Evolutionary conservation across 2,797 vertebrate species (phyloP), one percentile per base, ranked within the genome.

Genomic region (Chelmon rostratus): DNA sequence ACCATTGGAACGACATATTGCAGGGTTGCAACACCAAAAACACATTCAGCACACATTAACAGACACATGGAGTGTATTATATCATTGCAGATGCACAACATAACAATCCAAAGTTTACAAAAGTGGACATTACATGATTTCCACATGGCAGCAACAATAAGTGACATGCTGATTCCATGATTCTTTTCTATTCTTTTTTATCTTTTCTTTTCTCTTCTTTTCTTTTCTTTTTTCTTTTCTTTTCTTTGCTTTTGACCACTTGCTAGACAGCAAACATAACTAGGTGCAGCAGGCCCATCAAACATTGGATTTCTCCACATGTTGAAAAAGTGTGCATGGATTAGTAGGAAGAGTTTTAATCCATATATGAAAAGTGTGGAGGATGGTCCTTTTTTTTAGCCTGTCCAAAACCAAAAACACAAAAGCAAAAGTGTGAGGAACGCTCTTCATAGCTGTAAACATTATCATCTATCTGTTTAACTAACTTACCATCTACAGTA

Each of bases 21-120:
- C 63, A 68, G 18, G 8, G 3, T 44, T 11, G 8, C 62, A 68
- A 80, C 23, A 54, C 6, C 11, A 11, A 73, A 47, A 47, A 66
- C 44, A 35, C 31, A 38, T 2, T 40, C 6, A 23, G n/a, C 10
- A 56, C 35, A 72, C 15, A 72, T 67, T 8, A 35, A 46, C 49
- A 70, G 47, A 59, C n/a, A 70, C 6, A 42, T 62, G 31, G 37
- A 38, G 21, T 38, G 46, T 28, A 37, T 18, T 25, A 58, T 25
- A 21, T 69, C 28, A 38, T 23, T 15, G 19, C 4, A 2, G 21
- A 58, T 25, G 12, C 15, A 54, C n/a, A 0, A 65, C 8, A 18
- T 35, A 25, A 56, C 6, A 53, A 33, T 23, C 16, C 25, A 53
- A 65, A 65, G 33, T 15, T 21, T n/a, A 8, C 3, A 33, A 33